Conservation (phyloP, 2,113 vertebrate species). For the Actenoides lindsayi region DNA sequence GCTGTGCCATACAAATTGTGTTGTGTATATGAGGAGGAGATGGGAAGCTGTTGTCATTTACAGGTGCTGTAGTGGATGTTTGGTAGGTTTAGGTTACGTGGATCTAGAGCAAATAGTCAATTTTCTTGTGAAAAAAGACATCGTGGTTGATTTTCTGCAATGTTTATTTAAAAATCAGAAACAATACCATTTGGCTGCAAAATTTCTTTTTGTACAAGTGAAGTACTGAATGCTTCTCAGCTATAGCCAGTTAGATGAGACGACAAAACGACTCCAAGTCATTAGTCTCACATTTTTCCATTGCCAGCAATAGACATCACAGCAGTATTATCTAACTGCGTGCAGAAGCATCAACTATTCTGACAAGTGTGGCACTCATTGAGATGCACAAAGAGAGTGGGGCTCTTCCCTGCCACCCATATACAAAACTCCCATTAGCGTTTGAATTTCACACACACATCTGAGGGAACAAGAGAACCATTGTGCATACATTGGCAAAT, state of each 20-base stretch:
- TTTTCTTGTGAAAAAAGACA: background rate
- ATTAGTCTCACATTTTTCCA: background rate
- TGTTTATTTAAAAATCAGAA: constrained; percentile 60
- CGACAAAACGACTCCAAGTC: background rate
- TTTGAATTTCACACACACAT: background rate
- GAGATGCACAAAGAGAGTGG: constrained; percentile 19
- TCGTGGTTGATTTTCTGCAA: background rate
- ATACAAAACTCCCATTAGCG: background rate
- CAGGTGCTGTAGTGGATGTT: background rate
- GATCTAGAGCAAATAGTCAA: background rate
- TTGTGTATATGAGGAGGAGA: background rate
- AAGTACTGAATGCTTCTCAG: background rate
- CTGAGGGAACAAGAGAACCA: background rate
- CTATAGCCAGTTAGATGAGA: background rate
- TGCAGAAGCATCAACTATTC: background rate
- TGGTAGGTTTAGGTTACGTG: background rate
- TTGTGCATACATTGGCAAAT: constrained; percentile 55
- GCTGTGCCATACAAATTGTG: background rate
- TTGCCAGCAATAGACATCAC: constrained; percentile 52
- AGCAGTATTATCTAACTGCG: background rate
- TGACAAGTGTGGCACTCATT: constrained; percentile 50
- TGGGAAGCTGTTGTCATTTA: background rate
- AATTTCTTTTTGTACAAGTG: background rate
- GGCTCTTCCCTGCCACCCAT: background rate
- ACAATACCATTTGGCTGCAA: background rate